A percentile compares a stretch with the other conserved stretches of the same genome.
These are phyloP conservation scores for Napeogenes inachia DNA, from an alignment of 2,888 invertebrate genomes.

Conservation along the genomic window DNA sequence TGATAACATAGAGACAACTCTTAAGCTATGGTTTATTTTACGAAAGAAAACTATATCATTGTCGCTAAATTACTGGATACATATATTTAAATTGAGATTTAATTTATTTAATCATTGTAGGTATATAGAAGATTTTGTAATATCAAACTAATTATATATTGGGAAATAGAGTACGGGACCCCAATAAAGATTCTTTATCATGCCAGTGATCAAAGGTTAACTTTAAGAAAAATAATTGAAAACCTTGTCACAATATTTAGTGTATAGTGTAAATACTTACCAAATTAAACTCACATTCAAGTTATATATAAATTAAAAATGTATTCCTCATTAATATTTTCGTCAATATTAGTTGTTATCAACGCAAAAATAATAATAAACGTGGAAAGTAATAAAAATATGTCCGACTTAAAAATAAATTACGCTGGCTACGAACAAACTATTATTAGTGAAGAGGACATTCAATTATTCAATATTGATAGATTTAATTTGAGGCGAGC, in stretches of 20 bases:
- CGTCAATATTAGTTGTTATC: constrained; percentile 19
- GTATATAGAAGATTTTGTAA: no score
- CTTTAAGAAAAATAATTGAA: constrained; percentile 4
- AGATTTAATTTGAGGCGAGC: constrained; percentile 41
- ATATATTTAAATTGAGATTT: no score
- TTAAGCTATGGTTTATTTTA: no score
- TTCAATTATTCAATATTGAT: constrained; percentile 45
- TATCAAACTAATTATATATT: no score
- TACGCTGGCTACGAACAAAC: constrained; percentile 46
- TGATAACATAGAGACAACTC: no score
- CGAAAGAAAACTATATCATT: no score
- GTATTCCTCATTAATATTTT: neutral
- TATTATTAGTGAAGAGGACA: constrained; percentile 44
- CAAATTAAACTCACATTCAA: no score
- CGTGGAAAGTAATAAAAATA: constrained; percentile 34
- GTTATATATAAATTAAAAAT: no score
- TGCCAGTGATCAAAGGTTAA: constrained; percentile 7
- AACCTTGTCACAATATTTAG: neutral
- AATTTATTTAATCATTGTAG: no score
- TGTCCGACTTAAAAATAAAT: constrained; percentile 37
- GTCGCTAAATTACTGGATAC: no score
- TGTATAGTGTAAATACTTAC: no score
- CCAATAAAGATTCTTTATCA: neutral
- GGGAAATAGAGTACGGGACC: neutral
- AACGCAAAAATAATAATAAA: constrained; percentile 47